Evolutionary conservation across 2,113 vertebrate species (phyloP), one percentile per base, ranked within the genome.

Genomic region (Callocephalon fimbriatum): DNA sequence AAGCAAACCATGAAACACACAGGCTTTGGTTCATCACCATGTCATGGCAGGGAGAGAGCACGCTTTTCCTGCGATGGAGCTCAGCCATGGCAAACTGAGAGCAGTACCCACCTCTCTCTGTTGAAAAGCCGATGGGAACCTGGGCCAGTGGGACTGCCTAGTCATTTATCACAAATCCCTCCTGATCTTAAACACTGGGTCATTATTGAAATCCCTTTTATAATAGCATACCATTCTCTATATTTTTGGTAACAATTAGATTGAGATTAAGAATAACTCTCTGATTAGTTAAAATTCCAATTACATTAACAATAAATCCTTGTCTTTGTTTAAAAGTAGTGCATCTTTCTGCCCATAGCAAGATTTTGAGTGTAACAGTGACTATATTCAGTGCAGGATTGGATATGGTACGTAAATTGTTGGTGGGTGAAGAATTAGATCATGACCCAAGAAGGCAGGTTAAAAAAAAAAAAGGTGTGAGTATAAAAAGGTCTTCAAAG

Each of bases 101-200:
- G 14, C 22, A 15, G 44, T 5, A 31, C 13, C 22, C 35, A 44
- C 31, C 45, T 27, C 0, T 13, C 8, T 35, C 29, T 2, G 0
- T 20, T 4, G 15, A 21, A 9, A 4, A 13, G 7, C 7, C 0
- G 0, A 5, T 11, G 32, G 35, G 32, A 80, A 21, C 14, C 27
- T n/a, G 12, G 1, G 5, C 10, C 18, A 20, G 11, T 0, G 0
- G 0, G 0, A 8, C 5, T 32, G 5, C 15, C 0, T 0, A 72
- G 23, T 20, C 0, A 0, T 32, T 76, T 16, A 40, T 59, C 19
- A 13, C 15, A 26, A 14, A 15, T 47, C 22, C 15, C 7, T 32
- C 18, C 18, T 23, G 15, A 48, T 37, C 66, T 78, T 51, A 58
- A 65, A 66, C 37, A n/a, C 15, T 15, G 23, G 38, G 29, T 45